Evolutionary conservation across 2,888 invertebrate genomes (phyloP), one percentile per base, ranked within the genome.

Genomic region (Antheraea assamensis): DNA sequence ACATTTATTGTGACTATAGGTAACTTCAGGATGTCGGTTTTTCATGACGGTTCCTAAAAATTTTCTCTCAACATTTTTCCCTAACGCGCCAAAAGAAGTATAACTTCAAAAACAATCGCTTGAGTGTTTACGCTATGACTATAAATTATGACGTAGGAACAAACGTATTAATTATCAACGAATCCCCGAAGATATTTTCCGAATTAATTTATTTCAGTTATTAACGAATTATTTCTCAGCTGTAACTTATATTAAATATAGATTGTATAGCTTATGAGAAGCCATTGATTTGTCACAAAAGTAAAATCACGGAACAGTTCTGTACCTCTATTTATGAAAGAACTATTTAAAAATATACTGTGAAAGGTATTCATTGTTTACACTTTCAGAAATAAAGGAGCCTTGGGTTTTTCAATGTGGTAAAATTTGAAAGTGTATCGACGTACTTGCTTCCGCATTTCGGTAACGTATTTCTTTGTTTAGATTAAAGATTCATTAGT

Each of bases 331-430:
- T 64, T 27, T 30, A 30, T 3, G 58, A 58, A 4, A 17, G 61
- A 58, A 58, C 58, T 58, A 24, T 58, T 58, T 58, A 24, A 58
- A 66, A 19, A 31, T 30, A 31, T 4, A n/a, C n/a, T 68, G 35
- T 35, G 68, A 68, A 68, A 68, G 68, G 35, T 21, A 35, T 35
- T n/a, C 31, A 35, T 35, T 24, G n/a, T 31, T 68, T 15, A 68
- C 19, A 68, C 35, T 68, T 68, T 68, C 68, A 68, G 13, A 35
- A 68, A 35, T 68, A 21, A 31, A 21, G 1, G 31, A 35, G 35
- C 68, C 68, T 68, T 68, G 68, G 35, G 35, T 21, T 35, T 58
- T 68, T 35, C n/a, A 68, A 35, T 68, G 35, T 35, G 24, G n/a
- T 21, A 64, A 42, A 10, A 1, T 17, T 64, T 64, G 61, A 64